phyloP scores from a whole-genome alignment of 2,113 vertebrate genomes.

The Varanus komodoensis region DNA sequence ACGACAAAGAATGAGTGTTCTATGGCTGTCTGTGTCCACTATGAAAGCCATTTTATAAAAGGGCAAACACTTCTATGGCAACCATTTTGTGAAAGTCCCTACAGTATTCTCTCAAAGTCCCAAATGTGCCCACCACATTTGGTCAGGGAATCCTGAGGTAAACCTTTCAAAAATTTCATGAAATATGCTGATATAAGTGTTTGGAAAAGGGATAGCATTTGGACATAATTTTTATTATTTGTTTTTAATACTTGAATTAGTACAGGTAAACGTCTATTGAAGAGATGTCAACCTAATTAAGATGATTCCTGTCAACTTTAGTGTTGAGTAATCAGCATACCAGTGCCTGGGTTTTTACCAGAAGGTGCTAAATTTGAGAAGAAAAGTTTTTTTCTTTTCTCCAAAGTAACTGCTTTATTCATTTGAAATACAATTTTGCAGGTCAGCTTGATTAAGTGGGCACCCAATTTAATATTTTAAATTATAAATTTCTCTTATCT shows the following conservation, averaged over 20 bases:
- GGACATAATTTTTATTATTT: neutral
- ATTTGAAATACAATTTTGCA: constrained; percentile 35
- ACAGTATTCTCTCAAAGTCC: no score
- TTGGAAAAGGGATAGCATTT: neutral
- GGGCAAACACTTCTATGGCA: no score
- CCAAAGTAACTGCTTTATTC: constrained; percentile 64
- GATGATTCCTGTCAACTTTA: neutral
- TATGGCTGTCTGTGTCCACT: no score
- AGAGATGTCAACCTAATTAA: neutral
- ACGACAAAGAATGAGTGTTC: no score
- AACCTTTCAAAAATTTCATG: neutral
- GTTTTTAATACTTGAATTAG: neutral
- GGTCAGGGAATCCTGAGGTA: neutral
- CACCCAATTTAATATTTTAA: constrained; percentile 3
- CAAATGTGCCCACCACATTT: no score
- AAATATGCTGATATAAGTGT: neutral
- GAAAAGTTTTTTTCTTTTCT: neutral
- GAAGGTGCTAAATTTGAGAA: neutral
- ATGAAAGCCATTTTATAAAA: no score
- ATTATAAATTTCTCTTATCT: neutral
- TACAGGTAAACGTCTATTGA: neutral
- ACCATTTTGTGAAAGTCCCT: no score
- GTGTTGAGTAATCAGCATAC: neutral
- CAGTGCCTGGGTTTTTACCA: neutral
- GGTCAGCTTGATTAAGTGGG: neutral